A percentile compares a stretch with the other conserved stretches of the same genome.
phyloP scores from a whole-genome alignment of 2,888 invertebrate species.

The Mimas tiliae region DNA sequence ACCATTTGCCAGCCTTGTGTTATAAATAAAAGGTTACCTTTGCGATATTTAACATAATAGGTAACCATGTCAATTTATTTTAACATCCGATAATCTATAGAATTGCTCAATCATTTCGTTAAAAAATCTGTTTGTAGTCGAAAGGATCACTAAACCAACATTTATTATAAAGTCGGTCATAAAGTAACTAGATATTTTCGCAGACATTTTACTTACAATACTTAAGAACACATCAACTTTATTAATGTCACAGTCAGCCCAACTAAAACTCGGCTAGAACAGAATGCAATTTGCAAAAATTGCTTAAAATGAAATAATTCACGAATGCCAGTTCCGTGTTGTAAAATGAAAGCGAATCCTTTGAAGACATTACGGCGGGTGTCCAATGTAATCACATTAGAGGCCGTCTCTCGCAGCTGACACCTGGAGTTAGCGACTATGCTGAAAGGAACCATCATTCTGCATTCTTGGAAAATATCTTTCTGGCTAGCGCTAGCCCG shows the following conservation, averaged over 20 bases:
- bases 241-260: background rate
- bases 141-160: too few species aligned
- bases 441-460: slow-evolving; percentile 28
- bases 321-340: slow-evolving; percentile 13
- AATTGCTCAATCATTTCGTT: too few species aligned
- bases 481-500: too few species aligned
- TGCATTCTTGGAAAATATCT: background rate
- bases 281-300: slow-evolving; percentile 9
- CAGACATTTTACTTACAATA: background rate
- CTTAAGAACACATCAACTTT: background rate
- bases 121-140: too few species aligned
- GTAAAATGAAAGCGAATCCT: slow-evolving; percentile 30
- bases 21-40: too few species aligned
- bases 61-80: too few species aligned
- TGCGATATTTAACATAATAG: too few species aligned
- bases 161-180: too few species aligned
- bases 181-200: background rate
- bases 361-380: slow-evolving; percentile 15
- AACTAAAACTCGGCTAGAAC: background rate
- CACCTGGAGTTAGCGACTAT: slow-evolving; percentile 41
- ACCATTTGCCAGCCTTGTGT: too few species aligned
- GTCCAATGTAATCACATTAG: slow-evolving; percentile 47
- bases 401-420: slow-evolving; percentile 38
- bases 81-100: too few species aligned
- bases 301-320: slow-evolving; percentile 18